A percentile compares a stretch with the other conserved stretches of the same genome.
Conservation (phyloP, 1,140 invertebrate species). For the Drosophila watanabei region DNA sequence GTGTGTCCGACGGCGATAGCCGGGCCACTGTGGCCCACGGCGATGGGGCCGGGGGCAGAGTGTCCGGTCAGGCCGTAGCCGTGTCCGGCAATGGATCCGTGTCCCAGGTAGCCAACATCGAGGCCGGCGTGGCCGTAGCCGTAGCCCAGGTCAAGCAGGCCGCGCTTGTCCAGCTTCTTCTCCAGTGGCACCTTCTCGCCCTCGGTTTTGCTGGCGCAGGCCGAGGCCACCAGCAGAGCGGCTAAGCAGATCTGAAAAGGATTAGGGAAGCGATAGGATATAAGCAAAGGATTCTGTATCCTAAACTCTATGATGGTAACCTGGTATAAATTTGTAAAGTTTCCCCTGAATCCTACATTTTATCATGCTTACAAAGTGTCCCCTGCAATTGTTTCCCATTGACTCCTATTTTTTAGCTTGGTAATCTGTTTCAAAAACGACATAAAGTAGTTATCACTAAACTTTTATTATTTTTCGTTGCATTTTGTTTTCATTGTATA, state of each 20-base stretch:
- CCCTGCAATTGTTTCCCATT: no score
- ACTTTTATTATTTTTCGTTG: no score
- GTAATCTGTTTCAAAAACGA: no score
- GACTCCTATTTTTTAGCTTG: no score
- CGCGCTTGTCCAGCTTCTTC: constrained; percentile 88
- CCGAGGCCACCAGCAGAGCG: constrained; percentile 90
- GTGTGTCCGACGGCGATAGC: constrained; percentile 41
- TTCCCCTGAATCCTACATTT: no score
- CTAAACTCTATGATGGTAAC: not conserved
- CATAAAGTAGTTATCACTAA: no score
- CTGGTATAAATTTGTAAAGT: no score
- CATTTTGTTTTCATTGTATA: no score
- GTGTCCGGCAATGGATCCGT: constrained; percentile 87
- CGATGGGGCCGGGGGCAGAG: constrained; percentile 61
- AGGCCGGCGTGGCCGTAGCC: constrained; percentile 88
- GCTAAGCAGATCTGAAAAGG: constrained; percentile 89
- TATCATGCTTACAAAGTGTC: no score
- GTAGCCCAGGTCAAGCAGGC: constrained; percentile 88
- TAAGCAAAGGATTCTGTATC: constrained; percentile 1
- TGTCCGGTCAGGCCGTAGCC: constrained; percentile 69
- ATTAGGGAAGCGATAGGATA: not conserved
- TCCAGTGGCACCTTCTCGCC: constrained; percentile 87
- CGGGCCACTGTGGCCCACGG: constrained; percentile 64
- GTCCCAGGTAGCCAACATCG: constrained; percentile 89
- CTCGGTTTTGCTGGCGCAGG: constrained; percentile 86